Conservation (phyloP, 1,140 invertebrate genomes). For the Coenobita brevimanus region DNA sequence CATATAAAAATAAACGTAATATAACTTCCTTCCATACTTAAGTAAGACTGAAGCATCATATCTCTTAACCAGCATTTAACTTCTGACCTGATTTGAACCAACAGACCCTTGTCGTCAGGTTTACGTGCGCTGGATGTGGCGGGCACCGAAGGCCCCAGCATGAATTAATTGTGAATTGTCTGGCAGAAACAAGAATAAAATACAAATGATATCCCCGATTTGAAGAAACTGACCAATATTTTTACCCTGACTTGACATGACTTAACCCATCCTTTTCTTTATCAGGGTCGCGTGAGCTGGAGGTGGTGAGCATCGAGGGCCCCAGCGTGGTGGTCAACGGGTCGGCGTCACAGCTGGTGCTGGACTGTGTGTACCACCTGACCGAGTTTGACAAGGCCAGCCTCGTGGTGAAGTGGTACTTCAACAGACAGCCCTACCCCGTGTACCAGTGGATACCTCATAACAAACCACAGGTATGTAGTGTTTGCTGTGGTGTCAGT, state of each 20-base stretch:
- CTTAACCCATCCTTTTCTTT: neutral
- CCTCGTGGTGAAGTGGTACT: constrained; percentile 71
- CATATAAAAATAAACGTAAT: too few relatives aligned
- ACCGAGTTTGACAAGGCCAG: constrained; percentile 20
- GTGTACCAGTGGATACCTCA: constrained; percentile 72
- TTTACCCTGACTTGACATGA: neutral
- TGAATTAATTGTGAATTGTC: too few relatives aligned
- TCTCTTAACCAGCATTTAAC: too few relatives aligned
- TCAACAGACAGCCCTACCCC: constrained; percentile 69
- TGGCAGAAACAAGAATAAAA: too few relatives aligned
- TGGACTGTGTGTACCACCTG: constrained; percentile 71
- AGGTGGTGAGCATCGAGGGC: constrained; percentile 69
- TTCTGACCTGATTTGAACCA: too few relatives aligned
- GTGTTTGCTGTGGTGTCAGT: neutral
- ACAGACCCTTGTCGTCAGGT: too few relatives aligned
- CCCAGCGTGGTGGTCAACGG: constrained; percentile 71
- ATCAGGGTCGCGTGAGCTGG: constrained; percentile 52
- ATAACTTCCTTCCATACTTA: too few relatives aligned
- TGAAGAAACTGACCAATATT: neutral
- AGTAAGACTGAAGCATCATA: too few relatives aligned
- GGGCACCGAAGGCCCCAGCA: too few relatives aligned
- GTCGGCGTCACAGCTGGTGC: constrained; percentile 68
- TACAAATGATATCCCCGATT: too few relatives aligned
- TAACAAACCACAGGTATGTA: constrained; percentile 45
- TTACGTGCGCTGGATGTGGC: too few relatives aligned